Conservation (phyloP, 1,140 invertebrate species). For the Eubasilissa regina region DNA sequence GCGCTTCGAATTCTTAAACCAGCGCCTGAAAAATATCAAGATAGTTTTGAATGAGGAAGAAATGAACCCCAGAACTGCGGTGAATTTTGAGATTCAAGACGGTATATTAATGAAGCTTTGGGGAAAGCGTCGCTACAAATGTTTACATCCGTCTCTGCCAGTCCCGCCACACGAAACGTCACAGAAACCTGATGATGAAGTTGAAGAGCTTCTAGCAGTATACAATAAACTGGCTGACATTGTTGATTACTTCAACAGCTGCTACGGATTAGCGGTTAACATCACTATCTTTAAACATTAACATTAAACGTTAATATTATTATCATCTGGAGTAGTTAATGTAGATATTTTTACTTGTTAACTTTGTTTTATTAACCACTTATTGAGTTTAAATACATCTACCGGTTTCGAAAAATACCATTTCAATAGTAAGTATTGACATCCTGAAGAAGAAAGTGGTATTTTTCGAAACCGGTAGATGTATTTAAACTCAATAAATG, state of each 20-base stretch:
- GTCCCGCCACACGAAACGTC: not conserved
- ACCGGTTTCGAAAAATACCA: no score
- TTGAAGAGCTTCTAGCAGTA: slow-evolving; percentile 5
- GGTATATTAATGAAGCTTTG: slow-evolving; percentile 24
- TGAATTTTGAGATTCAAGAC: slow-evolving; percentile 26
- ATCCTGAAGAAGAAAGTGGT: no score
- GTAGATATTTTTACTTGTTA: no score
- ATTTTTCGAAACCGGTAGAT: no score
- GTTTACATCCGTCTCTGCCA: not conserved
- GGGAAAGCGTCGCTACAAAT: slow-evolving; percentile 13
- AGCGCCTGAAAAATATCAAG: slow-evolving; percentile 21
- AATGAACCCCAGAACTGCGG: not conserved
- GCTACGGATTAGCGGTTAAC: slow-evolving; percentile 40
- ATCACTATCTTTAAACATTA: no score
- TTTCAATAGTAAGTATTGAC: no score
- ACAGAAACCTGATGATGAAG: not conserved
- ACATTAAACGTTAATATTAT: no score
- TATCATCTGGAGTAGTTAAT: no score
- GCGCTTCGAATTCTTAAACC: slow-evolving; percentile 31
- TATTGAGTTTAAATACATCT: no score
- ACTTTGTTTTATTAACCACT: no score
- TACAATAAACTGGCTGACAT: slow-evolving; percentile 33
- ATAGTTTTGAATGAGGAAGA: slow-evolving; percentile 10
- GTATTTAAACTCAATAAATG: no score
- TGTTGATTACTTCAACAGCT: slow-evolving; percentile 21